These are phyloP conservation scores for Etheostoma cragini DNA, from an alignment of 2,113 vertebrate species.

Conservation along the genomic window DNA sequence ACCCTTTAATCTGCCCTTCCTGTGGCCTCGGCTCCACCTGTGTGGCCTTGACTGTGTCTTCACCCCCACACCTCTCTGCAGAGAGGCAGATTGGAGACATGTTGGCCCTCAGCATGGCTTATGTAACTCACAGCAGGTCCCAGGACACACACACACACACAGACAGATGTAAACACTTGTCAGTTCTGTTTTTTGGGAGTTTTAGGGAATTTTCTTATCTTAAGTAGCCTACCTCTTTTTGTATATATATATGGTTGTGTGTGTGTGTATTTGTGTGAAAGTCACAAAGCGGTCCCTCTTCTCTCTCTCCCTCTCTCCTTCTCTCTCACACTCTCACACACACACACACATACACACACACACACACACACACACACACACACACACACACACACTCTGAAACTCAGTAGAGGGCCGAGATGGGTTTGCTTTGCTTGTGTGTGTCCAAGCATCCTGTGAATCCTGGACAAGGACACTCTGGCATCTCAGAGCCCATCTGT, in stretches of 20 bases:
- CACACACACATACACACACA: not conserved
- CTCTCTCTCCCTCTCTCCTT: no score
- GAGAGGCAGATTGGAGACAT: slow-evolving; percentile 77
- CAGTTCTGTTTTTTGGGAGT: not conserved
- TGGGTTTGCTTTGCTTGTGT: slow-evolving; percentile 48
- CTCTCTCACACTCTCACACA: not conserved
- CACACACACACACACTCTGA: not conserved
- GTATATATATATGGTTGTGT: no score
- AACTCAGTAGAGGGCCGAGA: slow-evolving; percentile 45
- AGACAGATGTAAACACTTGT: not conserved
- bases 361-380: slow-evolving; percentile 16
- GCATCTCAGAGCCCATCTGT: slow-evolving; percentile 73
- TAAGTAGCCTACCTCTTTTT: not conserved
- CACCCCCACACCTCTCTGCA: slow-evolving; percentile 39
- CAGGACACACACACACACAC: slow-evolving; percentile 38
- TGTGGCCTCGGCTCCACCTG: slow-evolving; percentile 55
- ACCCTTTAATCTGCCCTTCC: slow-evolving; percentile 54
- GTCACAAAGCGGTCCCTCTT: no score
- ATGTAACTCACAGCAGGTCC: slow-evolving; percentile 67
- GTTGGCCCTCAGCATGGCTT: slow-evolving; percentile 72
- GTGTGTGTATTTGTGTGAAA: slow-evolving; percentile 1
- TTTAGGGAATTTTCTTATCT: not conserved
- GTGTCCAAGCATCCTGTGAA: slow-evolving; percentile 68
- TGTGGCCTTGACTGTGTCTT: slow-evolving; percentile 41
- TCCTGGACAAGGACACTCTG: slow-evolving; percentile 65